Evolutionary conservation across 2,113 vertebrate species (phyloP), one percentile per base, ranked within the genome.

Genomic region (Silurus meridionalis): DNA sequence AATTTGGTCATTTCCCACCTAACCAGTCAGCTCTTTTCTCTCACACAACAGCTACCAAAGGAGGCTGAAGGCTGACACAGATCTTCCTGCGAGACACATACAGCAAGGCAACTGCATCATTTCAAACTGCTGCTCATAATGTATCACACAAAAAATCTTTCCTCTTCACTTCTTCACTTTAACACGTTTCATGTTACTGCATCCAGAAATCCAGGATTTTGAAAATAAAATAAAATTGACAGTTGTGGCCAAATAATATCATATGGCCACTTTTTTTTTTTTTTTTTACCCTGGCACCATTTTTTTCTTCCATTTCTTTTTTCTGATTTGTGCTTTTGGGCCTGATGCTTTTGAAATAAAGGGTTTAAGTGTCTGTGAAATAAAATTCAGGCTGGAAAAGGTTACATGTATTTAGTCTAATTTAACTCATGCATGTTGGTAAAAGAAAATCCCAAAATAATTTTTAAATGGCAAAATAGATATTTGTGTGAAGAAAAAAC

Each of bases 391-490:
- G 72, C 72, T 75, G 48, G 72, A 75, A 53, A 75, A 75, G 9
- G 50, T n/a, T 53, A n/a, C 17, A 74, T 50, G 46, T 74, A 50
- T 50, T 74, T 23, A 74, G 48, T 53, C 72, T 75, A 75, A 75
- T 75, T 53, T 6, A 75, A n/a, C 72, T 75, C 72, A 75, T 75
- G 72, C 21, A 53, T 53, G 72, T 14, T 75, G 72, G 72, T 75
- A 75, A 75, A 52, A 75, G 72, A 75, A 75, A 53, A 53, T 75
- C 21, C 13, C 23, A n/a, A 53, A 75, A 75, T 19, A 52, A 74
- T 74, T 19, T 50, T 52, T 23, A 37, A 72, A 72, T 46, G 71
- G 50, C 71, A 52, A 74, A 74, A 52, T 23, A 74, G 21, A n/a
- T 53, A 23, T 23, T 53, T n/a, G 21, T 53, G 21, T n/a, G 21